Percentiles rank a stretch among this genome's conserved stretches.
These are phyloP conservation scores for Phylloscopus whistleri DNA, from an alignment of 2,113 vertebrate species.

Conservation along the genomic window DNA sequence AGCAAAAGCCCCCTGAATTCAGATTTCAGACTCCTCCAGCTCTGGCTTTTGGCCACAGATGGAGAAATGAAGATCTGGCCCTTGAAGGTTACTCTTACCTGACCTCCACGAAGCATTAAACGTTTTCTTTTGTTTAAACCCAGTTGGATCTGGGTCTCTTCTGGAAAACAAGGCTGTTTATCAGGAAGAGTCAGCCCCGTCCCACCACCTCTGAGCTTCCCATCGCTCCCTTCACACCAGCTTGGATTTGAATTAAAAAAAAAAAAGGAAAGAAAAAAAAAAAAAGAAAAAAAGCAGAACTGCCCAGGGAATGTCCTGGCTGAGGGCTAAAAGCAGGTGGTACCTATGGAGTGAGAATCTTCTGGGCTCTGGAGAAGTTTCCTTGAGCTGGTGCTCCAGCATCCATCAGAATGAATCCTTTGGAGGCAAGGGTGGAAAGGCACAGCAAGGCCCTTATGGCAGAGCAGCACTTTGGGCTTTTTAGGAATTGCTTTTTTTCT, in stretches of 20 bases:
- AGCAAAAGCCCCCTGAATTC: neutral
- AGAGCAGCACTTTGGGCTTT: neutral
- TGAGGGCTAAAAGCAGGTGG: neutral
- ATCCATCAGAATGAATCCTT: neutral
- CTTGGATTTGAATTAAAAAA: neutral
- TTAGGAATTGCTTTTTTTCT: neutral
- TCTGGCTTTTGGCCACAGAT: neutral
- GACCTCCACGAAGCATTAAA: neutral
- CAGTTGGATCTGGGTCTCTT: neutral
- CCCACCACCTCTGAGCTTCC: neutral
- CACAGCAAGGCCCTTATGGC: neutral
- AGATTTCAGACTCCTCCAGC: neutral
- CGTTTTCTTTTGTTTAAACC: neutral
- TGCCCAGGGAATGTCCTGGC: neutral
- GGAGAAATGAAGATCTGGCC: neutral
- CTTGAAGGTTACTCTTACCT: neutral
- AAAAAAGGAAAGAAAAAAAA: neutral
- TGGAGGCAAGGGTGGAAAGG: neutral
- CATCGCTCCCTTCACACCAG: accelerated
- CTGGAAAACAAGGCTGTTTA: neutral
- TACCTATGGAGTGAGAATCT: neutral
- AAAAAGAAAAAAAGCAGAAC: neutral
- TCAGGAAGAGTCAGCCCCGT: too few species aligned
- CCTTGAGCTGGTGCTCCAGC: neutral
- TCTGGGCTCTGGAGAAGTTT: neutral